Conservation (phyloP, 2,113 vertebrate species). For the Oxyura jamaicensis region DNA sequence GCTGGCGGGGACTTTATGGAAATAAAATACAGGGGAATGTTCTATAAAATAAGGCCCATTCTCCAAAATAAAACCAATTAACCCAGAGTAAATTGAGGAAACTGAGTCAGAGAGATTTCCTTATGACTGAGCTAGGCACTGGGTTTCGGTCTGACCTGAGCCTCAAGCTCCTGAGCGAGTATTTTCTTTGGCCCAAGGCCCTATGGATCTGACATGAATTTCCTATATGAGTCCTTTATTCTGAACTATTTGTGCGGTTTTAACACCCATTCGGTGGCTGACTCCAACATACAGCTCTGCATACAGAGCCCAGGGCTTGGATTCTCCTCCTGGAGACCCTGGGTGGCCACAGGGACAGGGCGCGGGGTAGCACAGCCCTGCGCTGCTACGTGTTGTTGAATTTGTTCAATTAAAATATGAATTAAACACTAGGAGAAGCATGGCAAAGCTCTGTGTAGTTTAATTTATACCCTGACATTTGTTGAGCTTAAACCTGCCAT, state of each 20-base stretch:
- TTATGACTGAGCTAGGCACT: accelerated
- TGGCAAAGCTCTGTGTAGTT: background rate
- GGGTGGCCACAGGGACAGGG: background rate
- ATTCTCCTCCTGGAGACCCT: background rate
- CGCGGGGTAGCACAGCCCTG: background rate
- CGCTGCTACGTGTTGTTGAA: background rate
- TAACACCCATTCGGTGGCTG: background rate
- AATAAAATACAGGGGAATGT: background rate
- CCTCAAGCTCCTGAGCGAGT: background rate
- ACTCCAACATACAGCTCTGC: background rate
- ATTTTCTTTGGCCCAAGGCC: background rate
- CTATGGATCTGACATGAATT: background rate
- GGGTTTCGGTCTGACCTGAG: background rate
- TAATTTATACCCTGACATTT: background rate
- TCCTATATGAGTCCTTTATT: background rate
- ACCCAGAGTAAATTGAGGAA: background rate
- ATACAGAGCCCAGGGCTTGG: background rate
- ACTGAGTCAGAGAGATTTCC: background rate
- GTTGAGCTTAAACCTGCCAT: background rate
- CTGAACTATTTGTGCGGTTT: background rate
- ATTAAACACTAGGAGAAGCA: background rate
- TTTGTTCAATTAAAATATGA: background rate
- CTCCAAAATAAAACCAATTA: background rate
- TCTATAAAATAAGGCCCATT: background rate
- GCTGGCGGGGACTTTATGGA: background rate